Percentiles rank a stretch among this genome's conserved stretches.
Conservation (phyloP, 2,797 vertebrate species). For the Smutsia temminckii region DNA sequence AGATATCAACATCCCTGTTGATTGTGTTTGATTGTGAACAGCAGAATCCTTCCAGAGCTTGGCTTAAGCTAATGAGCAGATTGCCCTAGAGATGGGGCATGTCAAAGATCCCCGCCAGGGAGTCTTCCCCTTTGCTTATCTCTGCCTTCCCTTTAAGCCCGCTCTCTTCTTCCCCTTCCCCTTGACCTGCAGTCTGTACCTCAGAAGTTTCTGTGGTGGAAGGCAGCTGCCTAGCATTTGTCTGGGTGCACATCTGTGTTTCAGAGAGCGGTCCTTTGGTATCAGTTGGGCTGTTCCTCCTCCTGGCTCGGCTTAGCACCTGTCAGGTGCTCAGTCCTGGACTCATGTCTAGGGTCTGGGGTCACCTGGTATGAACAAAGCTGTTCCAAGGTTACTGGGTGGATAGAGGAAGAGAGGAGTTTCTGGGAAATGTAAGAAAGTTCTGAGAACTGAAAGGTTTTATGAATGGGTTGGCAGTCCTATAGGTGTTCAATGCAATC, state of each 20-base stretch:
- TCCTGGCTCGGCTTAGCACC: not conserved
- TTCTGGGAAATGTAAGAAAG: not conserved
- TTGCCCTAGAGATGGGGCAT: not conserved
- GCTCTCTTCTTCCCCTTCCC: too few relatives aligned
- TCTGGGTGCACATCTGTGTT: not conserved
- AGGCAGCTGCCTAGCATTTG: not conserved
- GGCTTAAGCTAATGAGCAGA: not conserved
- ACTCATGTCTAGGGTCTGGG: not conserved
- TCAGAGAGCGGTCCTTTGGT: not conserved
- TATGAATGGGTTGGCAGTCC: too few relatives aligned
- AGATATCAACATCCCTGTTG: accelerated
- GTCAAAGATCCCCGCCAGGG: not conserved
- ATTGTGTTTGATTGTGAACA: not conserved
- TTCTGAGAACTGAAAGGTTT: not conserved
- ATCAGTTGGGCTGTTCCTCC: not conserved
- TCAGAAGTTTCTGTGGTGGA: not conserved
- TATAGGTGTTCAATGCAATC: accelerated
- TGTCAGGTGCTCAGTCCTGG: not conserved
- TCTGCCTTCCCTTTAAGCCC: not conserved
- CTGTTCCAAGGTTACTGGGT: not conserved
- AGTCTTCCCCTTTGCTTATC: not conserved
- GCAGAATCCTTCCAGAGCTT: not conserved
- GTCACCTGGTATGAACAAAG: accelerated
- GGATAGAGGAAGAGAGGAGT: too few relatives aligned
- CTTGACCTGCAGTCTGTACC: not conserved